Conservation (phyloP, 2,888 invertebrate genomes). For the Mythimna loreyi region DNA sequence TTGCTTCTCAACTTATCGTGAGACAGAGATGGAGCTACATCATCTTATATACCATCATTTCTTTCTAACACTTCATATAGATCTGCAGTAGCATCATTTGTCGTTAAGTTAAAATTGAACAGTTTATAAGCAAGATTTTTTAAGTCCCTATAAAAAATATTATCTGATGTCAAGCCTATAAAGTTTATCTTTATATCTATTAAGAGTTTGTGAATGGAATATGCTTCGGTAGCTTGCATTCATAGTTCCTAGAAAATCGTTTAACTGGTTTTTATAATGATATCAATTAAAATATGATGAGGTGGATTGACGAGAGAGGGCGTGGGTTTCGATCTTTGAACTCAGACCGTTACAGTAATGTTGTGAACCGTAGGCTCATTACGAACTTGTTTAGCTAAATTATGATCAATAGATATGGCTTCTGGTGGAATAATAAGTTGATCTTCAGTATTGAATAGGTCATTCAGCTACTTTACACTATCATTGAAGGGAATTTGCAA, state of each 20-base stretch:
- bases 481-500: too few species aligned
- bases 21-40: slow-evolving; percentile 19
- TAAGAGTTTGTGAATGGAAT: slow-evolving; percentile 35
- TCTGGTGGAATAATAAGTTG: not conserved
- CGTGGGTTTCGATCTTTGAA: slow-evolving; percentile 1
- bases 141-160: slow-evolving; percentile 31
- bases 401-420: not conserved
- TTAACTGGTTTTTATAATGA: slow-evolving; percentile 32
- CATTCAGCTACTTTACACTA: too few species aligned
- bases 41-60: slow-evolving; percentile 6
- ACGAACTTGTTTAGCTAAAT: not conserved
- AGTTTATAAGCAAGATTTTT: slow-evolving; percentile 46
- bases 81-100: slow-evolving; percentile 17
- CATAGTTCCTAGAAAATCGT: slow-evolving; percentile 36
- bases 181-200: slow-evolving; percentile 36
- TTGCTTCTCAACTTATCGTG: slow-evolving; percentile 4
- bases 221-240: slow-evolving; percentile 22
- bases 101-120: slow-evolving; percentile 45
- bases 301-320: slow-evolving; percentile 4
- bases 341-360: slow-evolving; percentile 12
- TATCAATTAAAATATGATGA: slow-evolving; percentile 22
- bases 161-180: slow-evolving; percentile 45
- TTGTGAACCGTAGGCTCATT: not conserved
- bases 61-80: not conserved
- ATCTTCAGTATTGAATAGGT: not conserved